Conservation (phyloP, 1,140 invertebrate species). For the Brachionus asplanchnoidis region DNA sequence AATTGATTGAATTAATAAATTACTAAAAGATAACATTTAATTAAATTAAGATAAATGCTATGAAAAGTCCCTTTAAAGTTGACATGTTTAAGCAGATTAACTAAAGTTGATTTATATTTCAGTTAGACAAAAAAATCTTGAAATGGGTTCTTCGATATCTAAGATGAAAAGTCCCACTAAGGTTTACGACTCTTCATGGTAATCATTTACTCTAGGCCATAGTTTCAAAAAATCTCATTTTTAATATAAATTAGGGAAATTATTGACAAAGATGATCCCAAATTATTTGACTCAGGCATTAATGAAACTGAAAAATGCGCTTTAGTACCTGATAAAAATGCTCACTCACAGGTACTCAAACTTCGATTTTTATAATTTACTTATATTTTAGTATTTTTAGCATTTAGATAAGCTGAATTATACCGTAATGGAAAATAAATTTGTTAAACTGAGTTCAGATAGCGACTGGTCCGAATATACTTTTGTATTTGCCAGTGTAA, state of each 20-base stretch:
- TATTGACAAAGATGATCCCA: not conserved
- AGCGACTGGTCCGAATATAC: constrained; percentile 38
- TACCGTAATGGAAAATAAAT: constrained; percentile 37
- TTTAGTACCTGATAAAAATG: constrained; percentile 5
- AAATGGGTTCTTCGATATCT: constrained; percentile 7
- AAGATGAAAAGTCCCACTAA: not conserved
- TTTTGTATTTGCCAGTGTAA: constrained; percentile 56
- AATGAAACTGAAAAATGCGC: not conserved
- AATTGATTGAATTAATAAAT: too few species aligned
- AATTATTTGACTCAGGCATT: not conserved
- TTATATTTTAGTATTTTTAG: constrained; percentile 3
- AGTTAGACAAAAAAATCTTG: not conserved
- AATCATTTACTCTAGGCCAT: not conserved
- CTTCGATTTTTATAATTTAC: not conserved
- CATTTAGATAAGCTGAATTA: constrained; percentile 8
- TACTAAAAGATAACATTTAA: too few species aligned
- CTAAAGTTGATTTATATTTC: not conserved
- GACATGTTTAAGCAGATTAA: not conserved
- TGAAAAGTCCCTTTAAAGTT: not conserved
- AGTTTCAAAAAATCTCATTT: not conserved
- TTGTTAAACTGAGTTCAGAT: constrained; percentile 6
- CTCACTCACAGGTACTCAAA: not conserved
- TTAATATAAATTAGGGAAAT: not conserved
- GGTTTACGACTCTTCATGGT: not conserved
- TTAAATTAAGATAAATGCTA: not conserved